Conservation (phyloP, 2,113 vertebrate genomes). For the Mionectes macconnelli region DNA sequence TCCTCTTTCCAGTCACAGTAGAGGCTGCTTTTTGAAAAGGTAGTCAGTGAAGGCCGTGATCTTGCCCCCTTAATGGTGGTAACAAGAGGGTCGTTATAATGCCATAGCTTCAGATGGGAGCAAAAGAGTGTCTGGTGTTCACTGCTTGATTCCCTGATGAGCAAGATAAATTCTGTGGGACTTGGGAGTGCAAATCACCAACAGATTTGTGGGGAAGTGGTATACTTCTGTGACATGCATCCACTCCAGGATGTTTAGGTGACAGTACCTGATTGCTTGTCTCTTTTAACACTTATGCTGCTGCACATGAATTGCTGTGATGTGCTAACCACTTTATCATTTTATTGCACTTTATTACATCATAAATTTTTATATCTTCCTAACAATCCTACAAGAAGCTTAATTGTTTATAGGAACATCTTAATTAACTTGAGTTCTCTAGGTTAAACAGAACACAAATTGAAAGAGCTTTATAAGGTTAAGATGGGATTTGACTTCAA, state of each 20-base stretch:
- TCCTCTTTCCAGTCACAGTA: neutral
- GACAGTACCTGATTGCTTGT: neutral
- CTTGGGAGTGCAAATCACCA: neutral
- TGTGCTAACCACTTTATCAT: conserved; percentile 71
- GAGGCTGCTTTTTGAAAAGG: neutral
- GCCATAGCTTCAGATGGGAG: neutral
- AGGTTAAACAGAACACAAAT: conserved; percentile 77
- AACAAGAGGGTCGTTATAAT: neutral
- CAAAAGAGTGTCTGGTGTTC: neutral
- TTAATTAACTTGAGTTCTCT: conserved; percentile 78
- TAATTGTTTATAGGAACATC: conserved; percentile 81
- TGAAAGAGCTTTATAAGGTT: conserved; percentile 53
- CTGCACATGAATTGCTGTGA: conserved; percentile 55
- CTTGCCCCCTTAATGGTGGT: neutral
- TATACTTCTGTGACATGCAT: neutral
- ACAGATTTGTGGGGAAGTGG: neutral
- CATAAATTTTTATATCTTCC: conserved; percentile 82
- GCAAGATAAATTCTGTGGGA: neutral
- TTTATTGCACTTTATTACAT: conserved; percentile 80
- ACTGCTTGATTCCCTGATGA: neutral
- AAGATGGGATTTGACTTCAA: conserved; percentile 22
- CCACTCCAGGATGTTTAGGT: neutral
- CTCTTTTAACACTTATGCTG: conserved; percentile 49
- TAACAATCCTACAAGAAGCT: conserved; percentile 78
- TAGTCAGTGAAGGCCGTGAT: neutral